A percentile compares a stretch with the other conserved stretches of the same genome.
These are phyloP conservation scores for Gortyna flavago DNA, from an alignment of 2,888 invertebrate species.

Conservation along the genomic window DNA sequence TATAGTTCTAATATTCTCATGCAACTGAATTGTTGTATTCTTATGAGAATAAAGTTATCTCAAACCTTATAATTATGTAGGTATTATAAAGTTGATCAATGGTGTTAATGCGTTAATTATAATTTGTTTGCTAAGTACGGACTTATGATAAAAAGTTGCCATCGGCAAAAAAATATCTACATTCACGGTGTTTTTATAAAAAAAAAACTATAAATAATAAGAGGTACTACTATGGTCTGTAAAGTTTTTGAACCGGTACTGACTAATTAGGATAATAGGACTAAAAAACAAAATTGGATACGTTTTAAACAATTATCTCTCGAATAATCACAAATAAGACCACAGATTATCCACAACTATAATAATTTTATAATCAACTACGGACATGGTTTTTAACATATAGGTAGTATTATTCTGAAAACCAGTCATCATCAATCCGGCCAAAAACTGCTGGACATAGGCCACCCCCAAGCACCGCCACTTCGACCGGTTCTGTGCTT, in stretches of 20 bases:
- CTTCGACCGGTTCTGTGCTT: no score
- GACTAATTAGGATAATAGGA: conserved; percentile 18
- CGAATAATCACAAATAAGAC: conserved; percentile 17
- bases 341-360: conserved; percentile 13
- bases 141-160: not conserved
- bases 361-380: not conserved
- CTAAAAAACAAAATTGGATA: conserved; percentile 26
- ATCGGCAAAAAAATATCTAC: not conserved
- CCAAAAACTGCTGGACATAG: no score
- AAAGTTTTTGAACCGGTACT: conserved; percentile 30
- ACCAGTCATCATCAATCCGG: not conserved
- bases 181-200: conserved; percentile 1
- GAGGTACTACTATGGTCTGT: conserved; percentile 11
- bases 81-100: not conserved
- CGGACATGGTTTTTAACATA: not conserved
- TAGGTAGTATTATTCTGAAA: not conserved
- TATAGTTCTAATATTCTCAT: no score
- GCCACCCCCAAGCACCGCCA: no score
- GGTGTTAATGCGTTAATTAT: not conserved
- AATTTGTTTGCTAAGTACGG: not conserved
- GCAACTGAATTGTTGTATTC: no score
- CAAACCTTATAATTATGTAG: no score
- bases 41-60: no score
- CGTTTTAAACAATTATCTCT: conserved; percentile 15
- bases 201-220: conserved; percentile 11